phyloP scores from a whole-genome alignment of 2,888 invertebrate species.

The Exephanes ischioxanthus region DNA sequence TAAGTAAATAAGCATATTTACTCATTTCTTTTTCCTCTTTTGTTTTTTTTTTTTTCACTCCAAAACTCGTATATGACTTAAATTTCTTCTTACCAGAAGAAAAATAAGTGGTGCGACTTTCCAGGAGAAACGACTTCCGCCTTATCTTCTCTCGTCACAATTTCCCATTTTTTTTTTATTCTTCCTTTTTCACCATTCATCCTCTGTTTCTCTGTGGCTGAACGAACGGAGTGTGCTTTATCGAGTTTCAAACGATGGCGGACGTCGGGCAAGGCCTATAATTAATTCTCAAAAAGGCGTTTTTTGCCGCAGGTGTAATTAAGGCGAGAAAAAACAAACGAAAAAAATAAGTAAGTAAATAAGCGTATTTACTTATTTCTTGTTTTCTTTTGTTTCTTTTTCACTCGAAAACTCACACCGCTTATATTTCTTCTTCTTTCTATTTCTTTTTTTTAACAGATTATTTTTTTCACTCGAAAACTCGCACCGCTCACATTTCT shows the following conservation, averaged over 20 bases:
- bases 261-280: constrained; percentile 28
- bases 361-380: no score
- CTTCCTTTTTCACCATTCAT: constrained; percentile 8
- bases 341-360: no score
- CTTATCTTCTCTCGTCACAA: not conserved
- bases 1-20: no score
- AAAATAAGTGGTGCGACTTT: not conserved
- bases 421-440: no score
- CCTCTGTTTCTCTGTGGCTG: not conserved
- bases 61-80: no score
- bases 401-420: not conserved
- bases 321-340: no score
- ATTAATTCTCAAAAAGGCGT: constrained; percentile 23
- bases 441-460: no score
- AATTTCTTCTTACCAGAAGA: no score
- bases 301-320: no score
- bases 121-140: not conserved
- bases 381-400: not conserved
- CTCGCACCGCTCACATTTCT: no score
- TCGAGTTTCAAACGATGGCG: constrained; percentile 54
- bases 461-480: not conserved
- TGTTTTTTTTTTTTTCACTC: no score
- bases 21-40: no score
- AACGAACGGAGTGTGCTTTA: constrained; percentile 26
- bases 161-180: constrained; percentile 7